phyloP scores from a whole-genome alignment of 2,888 invertebrate genomes.

The Tinea trinotella region DNA sequence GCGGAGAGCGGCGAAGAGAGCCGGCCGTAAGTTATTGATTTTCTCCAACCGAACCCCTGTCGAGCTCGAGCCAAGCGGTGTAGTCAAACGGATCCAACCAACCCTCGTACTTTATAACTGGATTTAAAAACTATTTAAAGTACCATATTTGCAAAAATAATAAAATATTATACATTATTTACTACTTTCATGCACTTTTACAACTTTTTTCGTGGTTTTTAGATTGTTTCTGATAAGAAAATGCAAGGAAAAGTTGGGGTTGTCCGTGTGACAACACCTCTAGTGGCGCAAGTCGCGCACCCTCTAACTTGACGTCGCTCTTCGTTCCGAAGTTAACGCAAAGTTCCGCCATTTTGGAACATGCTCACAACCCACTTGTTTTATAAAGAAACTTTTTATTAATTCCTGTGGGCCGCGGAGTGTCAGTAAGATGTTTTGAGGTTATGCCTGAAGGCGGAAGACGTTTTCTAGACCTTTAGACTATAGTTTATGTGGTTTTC shows the following conservation, averaged over 20 bases:
- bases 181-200: neutral
- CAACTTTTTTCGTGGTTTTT: neutral
- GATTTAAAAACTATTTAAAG: constrained; percentile 3
- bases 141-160: neutral
- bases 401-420: constrained; percentile 73
- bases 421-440: constrained; percentile 72
- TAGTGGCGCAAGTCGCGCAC: constrained; percentile 56
- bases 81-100: constrained; percentile 40
- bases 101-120: constrained; percentile 44
- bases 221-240: neutral
- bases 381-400: constrained; percentile 75
- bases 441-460: constrained; percentile 61
- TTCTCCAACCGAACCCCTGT: constrained; percentile 67
- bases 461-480: constrained; percentile 44
- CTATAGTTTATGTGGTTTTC: constrained; percentile 33
- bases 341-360: constrained; percentile 75
- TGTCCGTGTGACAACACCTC: constrained; percentile 50
- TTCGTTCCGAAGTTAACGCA: constrained; percentile 73
- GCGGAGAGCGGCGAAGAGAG: constrained; percentile 71
- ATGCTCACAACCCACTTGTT: constrained; percentile 75
- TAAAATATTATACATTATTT: neutral
- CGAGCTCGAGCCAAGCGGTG: constrained; percentile 59
- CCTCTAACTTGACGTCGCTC: constrained; percentile 70
- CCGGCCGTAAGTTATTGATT: constrained; percentile 74
- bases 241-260: constrained; percentile 54